Percentiles rank a stretch among this genome's conserved stretches.
These are phyloP conservation scores for Diplazon laetatorius DNA, from an alignment of 2,888 invertebrate genomes.

Conservation along the genomic window DNA sequence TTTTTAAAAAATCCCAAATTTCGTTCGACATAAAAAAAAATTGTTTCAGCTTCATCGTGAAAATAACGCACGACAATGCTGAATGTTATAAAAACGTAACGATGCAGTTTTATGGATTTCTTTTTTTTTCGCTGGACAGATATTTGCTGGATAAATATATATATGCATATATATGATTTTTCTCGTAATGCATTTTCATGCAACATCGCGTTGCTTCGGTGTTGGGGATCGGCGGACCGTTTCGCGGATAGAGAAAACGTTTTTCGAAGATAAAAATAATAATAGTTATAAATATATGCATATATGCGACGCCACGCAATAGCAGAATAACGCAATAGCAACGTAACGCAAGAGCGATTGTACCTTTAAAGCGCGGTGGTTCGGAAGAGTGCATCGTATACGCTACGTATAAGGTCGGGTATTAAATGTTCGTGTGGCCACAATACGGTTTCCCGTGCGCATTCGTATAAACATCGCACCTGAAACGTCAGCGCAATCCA, in stretches of 20 bases:
- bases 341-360: conserved; percentile 12
- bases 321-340: conserved; percentile 1
- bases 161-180: neutral
- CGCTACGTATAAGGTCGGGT: conserved; percentile 12
- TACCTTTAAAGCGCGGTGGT: conserved; percentile 38
- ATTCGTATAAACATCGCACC: neutral
- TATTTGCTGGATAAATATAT: too few relatives aligned
- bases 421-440: conserved; percentile 17
- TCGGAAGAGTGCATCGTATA: conserved; percentile 40
- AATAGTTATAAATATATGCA: neutral
- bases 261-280: neutral
- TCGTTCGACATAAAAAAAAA: too few relatives aligned
- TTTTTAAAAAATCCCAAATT: too few relatives aligned
- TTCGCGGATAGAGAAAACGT: neutral
- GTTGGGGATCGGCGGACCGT: conserved; percentile 26
- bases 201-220: neutral
- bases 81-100: neutral
- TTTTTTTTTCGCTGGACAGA: neutral
- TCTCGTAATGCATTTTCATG: neutral
- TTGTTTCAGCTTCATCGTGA: too few relatives aligned
- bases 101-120: neutral
- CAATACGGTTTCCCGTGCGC: conserved; percentile 5
- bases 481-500: neutral
- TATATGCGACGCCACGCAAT: neutral
- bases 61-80: neutral